A percentile compares a stretch with the other conserved stretches of the same genome.
Evolutionary conservation across 2,113 vertebrate genomes (phyloP).

Genomic region (Macquaria australasica): DNA sequence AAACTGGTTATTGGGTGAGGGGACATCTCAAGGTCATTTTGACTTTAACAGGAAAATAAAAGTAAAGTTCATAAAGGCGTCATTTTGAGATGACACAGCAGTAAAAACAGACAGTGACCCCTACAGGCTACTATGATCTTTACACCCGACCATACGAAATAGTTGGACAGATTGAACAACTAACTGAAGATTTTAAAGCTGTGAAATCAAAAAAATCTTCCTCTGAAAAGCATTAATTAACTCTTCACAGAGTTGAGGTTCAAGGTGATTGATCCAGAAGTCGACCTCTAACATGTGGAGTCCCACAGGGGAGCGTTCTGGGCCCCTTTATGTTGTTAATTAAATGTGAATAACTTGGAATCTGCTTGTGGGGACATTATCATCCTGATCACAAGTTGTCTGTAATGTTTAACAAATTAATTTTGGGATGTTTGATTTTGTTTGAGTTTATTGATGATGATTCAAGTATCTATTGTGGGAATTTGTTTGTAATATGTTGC

Average conservation of each 20-base stretch:
- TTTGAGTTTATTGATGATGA: background rate
- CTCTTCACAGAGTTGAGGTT: background rate
- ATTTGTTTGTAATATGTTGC: background rate
- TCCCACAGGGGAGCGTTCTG: background rate
- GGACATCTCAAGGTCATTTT: constrained; percentile 34
- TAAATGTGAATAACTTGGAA: too few species aligned
- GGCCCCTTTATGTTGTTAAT: background rate
- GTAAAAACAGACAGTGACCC: background rate
- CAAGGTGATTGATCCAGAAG: background rate
- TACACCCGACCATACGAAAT: background rate
- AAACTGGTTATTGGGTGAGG: background rate
- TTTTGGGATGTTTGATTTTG: too few species aligned
- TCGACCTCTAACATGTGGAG: background rate
- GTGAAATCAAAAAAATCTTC: background rate
- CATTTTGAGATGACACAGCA: background rate
- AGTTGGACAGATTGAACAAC: background rate
- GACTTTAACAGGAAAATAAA: constrained; percentile 5
- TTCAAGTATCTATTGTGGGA: background rate
- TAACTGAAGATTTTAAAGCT: background rate
- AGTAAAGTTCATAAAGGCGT: background rate
- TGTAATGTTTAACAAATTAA: too few species aligned
- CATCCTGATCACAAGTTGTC: too few species aligned
- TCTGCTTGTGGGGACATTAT: too few species aligned
- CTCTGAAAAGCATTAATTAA: constrained; percentile 11
- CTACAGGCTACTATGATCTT: background rate